Evolutionary conservation across 2,888 invertebrate genomes (phyloP).

Genomic region (Drosophila macrospina): DNA sequence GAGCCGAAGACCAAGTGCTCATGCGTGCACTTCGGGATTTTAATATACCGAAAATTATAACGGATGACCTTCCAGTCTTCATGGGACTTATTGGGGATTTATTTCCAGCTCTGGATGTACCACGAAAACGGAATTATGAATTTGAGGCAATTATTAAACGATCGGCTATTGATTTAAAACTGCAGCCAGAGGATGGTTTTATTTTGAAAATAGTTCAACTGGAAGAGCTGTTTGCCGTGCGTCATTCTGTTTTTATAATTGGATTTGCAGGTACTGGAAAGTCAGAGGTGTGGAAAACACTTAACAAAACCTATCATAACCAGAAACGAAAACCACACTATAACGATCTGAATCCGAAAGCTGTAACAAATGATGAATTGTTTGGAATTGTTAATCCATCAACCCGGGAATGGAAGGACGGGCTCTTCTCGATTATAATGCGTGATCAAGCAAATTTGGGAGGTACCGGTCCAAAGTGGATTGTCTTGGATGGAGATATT

Average conservation of each 20-base stretch:
- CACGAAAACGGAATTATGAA: conserved; percentile 93
- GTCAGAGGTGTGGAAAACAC: conserved; percentile 96
- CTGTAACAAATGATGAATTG: conserved; percentile 97
- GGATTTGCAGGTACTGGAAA: conserved; percentile 97
- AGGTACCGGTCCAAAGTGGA: conserved; percentile 96
- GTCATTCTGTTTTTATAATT: conserved; percentile 96
- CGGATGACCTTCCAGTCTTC: conserved; percentile 95
- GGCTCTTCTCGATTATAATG: conserved; percentile 97
- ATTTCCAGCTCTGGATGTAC: conserved; percentile 96
- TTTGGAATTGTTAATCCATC: conserved; percentile 97
- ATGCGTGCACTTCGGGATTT: conserved; percentile 98
- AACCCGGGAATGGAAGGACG: conserved; percentile 96
- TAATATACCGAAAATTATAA: conserved; percentile 97
- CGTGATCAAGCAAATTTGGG: conserved; percentile 96
- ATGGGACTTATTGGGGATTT: conserved; percentile 97
- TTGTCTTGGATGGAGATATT: conserved; percentile 97
- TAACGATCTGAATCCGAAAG: conserved; percentile 97
- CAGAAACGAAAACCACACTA: conserved; percentile 93
- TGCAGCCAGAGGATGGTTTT: conserved; percentile 96
- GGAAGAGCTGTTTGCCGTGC: conserved; percentile 95
- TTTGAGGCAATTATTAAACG: conserved; percentile 93
- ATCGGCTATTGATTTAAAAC: conserved; percentile 92
- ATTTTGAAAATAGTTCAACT: conserved; percentile 95
- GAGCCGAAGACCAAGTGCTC: conserved; percentile 96
- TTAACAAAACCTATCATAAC: conserved; percentile 93